A percentile compares a stretch with the other conserved stretches of the same genome.
Conservation (phyloP, 2,888 invertebrate species). For the Julus scanicus region DNA sequence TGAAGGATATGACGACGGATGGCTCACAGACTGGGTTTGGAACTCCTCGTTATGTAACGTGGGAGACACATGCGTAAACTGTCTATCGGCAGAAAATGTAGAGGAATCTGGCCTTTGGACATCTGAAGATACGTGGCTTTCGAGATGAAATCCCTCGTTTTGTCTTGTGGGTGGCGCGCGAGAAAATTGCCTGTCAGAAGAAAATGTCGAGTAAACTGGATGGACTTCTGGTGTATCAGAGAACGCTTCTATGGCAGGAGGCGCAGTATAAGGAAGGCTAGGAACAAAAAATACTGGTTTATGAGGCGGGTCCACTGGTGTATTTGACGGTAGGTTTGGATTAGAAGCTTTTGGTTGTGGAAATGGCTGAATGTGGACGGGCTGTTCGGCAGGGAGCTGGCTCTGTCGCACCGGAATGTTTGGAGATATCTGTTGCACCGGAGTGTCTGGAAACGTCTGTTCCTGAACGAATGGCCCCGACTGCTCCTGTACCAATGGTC, state of each 20-base stretch:
- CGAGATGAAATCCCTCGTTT: background rate
- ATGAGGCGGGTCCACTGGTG: background rate
- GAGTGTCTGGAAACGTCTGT: background rate
- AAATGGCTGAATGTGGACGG: background rate
- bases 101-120: background rate
- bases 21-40: background rate
- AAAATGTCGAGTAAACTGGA: background rate
- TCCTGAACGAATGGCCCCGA: background rate
- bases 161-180: background rate
- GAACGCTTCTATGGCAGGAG: background rate
- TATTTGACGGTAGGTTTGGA: background rate
- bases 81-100: slow-evolving; percentile 7
- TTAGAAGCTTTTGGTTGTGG: background rate
- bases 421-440: background rate
- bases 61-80: background rate
- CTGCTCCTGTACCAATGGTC: background rate
- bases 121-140: background rate
- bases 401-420: background rate
- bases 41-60: background rate
- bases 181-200: slow-evolving; percentile 2
- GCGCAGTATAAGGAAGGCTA: background rate
- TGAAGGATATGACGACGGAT: background rate
- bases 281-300: slow-evolving; percentile 28
- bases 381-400: background rate
- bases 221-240: background rate